Percentiles rank a stretch among this genome's conserved stretches.
phyloP scores from a whole-genome alignment of 2,888 invertebrate species.

The Druceiella hillmani region DNA sequence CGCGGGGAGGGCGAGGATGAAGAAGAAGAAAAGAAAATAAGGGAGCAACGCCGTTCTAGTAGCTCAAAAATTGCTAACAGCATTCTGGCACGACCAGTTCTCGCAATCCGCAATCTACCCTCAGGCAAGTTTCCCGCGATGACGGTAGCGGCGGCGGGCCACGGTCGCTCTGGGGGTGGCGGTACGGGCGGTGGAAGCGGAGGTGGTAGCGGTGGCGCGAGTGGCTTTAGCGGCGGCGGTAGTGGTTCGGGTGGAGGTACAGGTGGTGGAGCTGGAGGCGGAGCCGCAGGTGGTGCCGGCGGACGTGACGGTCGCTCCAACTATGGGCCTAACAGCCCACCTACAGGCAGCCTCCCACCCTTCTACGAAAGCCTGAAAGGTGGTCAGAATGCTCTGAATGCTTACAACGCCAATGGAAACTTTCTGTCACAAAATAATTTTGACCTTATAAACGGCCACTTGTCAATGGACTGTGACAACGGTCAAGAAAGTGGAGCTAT shows the following conservation, averaged over 20 bases:
- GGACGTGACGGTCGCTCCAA: conserved; percentile 80
- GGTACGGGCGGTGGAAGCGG: conserved; percentile 49
- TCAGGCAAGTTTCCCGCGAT: conserved; percentile 59
- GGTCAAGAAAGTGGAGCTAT: conserved; percentile 49
- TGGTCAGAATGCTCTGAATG: conserved; percentile 63
- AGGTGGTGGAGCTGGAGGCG: conserved; percentile 45
- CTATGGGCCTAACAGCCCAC: conserved; percentile 84
- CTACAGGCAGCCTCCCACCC: conserved; percentile 82
- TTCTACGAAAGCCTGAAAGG: conserved; percentile 84
- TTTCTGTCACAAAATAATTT: conserved; percentile 60
- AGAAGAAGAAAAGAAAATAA: conserved; percentile 61
- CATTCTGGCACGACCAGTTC: conserved; percentile 46
- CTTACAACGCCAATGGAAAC: conserved; percentile 62
- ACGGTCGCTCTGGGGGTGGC: conserved; percentile 64
- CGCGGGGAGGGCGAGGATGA: conserved; percentile 63
- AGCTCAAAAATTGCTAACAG: conserved; percentile 60
- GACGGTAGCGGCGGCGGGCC: conserved; percentile 72
- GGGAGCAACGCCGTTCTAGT: conserved; percentile 64
- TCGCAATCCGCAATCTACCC: conserved; percentile 52
- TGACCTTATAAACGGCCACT: conserved; percentile 60
- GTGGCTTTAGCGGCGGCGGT: conserved; percentile 41
- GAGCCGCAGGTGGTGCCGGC: conserved; percentile 54
- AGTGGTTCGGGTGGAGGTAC: conserved; percentile 52
- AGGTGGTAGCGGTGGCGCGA: conserved; percentile 46
- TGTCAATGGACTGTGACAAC: conserved; percentile 72